Percentiles rank a stretch among this genome's conserved stretches.
These are phyloP conservation scores for Lota lota DNA, from an alignment of 2,113 vertebrate species.

Conservation along the genomic window DNA sequence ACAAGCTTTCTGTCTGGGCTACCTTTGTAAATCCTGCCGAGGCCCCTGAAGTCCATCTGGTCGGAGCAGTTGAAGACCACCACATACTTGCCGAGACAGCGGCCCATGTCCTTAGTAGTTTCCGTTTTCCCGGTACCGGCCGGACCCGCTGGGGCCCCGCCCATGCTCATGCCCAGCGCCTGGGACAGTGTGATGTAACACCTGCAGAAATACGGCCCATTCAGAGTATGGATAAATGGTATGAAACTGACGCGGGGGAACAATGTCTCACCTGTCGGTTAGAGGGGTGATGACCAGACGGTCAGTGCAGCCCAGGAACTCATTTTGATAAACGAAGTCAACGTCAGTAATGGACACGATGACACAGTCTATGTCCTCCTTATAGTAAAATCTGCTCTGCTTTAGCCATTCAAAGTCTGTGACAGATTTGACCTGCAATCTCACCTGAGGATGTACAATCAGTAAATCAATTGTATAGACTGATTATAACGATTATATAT, in stretches of 20 bases:
- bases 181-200: slow-evolving; percentile 87
- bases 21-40: slow-evolving; percentile 91
- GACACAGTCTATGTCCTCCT: slow-evolving; percentile 75
- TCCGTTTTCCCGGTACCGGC: slow-evolving; percentile 85
- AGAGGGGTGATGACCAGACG: slow-evolving; percentile 88
- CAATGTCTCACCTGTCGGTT: slow-evolving; percentile 83
- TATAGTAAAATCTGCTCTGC: slow-evolving; percentile 86
- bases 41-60: slow-evolving; percentile 89
- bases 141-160: slow-evolving; percentile 85
- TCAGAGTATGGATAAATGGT: too few species aligned
- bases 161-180: slow-evolving; percentile 88
- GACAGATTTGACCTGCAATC: slow-evolving; percentile 77
- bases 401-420: slow-evolving; percentile 89
- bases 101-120: slow-evolving; percentile 88
- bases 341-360: slow-evolving; percentile 85
- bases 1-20: too few species aligned
- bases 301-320: slow-evolving; percentile 89
- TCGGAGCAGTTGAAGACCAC: slow-evolving; percentile 92
- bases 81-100: slow-evolving; percentile 83
- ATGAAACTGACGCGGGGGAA: too few species aligned
- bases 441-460: slow-evolving; percentile 70
- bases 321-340: slow-evolving; percentile 86
- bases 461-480: neutral
- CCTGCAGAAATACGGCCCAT: slow-evolving; percentile 44
- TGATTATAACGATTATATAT: too few species aligned